phyloP scores from a whole-genome alignment of 2,797 vertebrate genomes.

The Psittacula derbiana region DNA sequence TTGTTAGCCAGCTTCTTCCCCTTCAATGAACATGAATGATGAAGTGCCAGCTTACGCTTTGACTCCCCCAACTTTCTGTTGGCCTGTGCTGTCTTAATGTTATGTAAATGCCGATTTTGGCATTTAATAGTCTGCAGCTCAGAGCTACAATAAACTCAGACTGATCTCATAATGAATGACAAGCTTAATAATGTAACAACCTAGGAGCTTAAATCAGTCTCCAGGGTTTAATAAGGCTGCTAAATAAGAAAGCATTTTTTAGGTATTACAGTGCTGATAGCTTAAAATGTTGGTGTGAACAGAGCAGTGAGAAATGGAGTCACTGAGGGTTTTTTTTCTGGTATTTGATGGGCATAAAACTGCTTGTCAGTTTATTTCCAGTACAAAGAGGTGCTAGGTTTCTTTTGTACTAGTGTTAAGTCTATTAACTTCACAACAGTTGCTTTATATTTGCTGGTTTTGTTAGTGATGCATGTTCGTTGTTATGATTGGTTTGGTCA shows the following conservation, averaged over 20 bases:
- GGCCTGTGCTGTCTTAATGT: not conserved
- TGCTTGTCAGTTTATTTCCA: not conserved
- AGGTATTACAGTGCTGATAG: not conserved
- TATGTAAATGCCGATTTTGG: slow-evolving; percentile 7
- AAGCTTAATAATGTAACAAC: slow-evolving; percentile 51
- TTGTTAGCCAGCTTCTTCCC: not conserved
- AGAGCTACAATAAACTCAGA: slow-evolving; percentile 18
- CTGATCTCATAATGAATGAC: slow-evolving; percentile 55
- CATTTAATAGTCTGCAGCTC: not conserved
- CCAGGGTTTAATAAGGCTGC: slow-evolving; percentile 46
- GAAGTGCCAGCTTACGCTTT: not conserved
- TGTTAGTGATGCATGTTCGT: fast-evolving
- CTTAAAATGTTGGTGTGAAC: not conserved
- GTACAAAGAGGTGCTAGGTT: not conserved
- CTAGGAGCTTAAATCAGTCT: slow-evolving; percentile 24
- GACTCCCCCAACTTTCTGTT: not conserved
- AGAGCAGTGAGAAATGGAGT: not conserved
- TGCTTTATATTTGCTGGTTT: not conserved
- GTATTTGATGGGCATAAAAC: not conserved
- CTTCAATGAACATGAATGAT: not conserved
- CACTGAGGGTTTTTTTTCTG: fast-evolving
- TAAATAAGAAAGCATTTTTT: slow-evolving; percentile 42
- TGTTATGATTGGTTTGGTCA: not conserved
- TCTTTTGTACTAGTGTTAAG: not conserved
- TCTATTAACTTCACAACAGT: not conserved